Evolutionary conservation across 2,888 invertebrate genomes (phyloP).

Genomic region (Drosophila paucipuncta): DNA sequence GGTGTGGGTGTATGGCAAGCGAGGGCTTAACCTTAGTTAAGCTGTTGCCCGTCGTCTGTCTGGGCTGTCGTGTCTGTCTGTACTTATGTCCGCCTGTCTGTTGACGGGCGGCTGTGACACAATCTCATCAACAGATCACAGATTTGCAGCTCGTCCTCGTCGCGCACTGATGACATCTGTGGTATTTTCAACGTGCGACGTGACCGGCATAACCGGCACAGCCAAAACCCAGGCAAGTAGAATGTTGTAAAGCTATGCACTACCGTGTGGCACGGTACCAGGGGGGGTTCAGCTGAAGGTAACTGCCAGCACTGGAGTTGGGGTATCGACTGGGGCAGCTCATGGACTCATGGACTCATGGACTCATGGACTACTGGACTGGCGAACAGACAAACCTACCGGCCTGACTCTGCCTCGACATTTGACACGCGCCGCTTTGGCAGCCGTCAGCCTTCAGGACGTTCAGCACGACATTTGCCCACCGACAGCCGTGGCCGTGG

Average conservation of each 20-base stretch:
- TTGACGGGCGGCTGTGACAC: constrained; percentile 76
- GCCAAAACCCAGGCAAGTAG: not conserved
- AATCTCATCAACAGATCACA: constrained; percentile 82
- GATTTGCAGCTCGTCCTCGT: constrained; percentile 76
- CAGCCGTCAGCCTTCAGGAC: constrained; percentile 54
- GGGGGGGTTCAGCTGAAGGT: not conserved
- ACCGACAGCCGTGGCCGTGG: constrained; percentile 34
- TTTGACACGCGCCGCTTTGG: constrained; percentile 77
- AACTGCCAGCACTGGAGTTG: not conserved
- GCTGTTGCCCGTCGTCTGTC: constrained; percentile 64
- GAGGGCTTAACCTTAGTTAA: constrained; percentile 80
- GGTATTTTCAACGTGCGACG: constrained; percentile 82
- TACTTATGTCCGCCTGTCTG: constrained; percentile 30
- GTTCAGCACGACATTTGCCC: constrained; percentile 48
- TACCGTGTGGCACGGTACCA: not conserved
- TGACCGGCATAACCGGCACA: constrained; percentile 75
- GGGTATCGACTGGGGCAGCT: constrained; percentile 1
- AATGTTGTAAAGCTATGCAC: constrained; percentile 2
- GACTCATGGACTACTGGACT: not conserved
- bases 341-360: constrained; percentile 3
- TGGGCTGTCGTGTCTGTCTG: constrained; percentile 7
- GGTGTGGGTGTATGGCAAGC: constrained; percentile 34
- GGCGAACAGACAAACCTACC: constrained; percentile 5
- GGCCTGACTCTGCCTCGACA: constrained; percentile 66
- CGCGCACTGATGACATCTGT: constrained; percentile 81